Evolutionary conservation across 2,888 invertebrate genomes (phyloP).

Genomic region (Ophioninae sp.): DNA sequence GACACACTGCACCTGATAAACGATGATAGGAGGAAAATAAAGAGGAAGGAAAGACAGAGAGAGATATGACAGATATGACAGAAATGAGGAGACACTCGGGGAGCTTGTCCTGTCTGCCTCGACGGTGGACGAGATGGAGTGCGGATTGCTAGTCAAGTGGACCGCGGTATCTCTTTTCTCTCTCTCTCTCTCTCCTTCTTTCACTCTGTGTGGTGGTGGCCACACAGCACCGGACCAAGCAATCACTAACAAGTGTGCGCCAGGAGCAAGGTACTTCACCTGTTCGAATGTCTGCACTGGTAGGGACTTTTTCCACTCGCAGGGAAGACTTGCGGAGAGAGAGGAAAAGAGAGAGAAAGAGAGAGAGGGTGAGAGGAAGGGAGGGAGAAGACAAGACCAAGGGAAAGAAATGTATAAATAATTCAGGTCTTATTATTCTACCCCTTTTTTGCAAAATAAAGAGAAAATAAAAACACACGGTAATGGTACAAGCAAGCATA

Average conservation of each 20-base stretch:
- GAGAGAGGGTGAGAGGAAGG: slow-evolving; percentile 25
- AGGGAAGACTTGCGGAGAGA: slow-evolving; percentile 21
- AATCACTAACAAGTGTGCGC: slow-evolving; percentile 63
- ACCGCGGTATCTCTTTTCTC: slow-evolving; percentile 66
- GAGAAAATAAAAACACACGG: too few relatives aligned
- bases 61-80: slow-evolving; percentile 28
- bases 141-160: slow-evolving; percentile 75
- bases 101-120: slow-evolving; percentile 53
- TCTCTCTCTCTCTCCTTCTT: slow-evolving; percentile 16
- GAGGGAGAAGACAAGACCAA: background rate
- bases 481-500: too few relatives aligned
- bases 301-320: slow-evolving; percentile 54
- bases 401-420: background rate
- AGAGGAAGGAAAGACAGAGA: slow-evolving; percentile 3
- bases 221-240: slow-evolving; percentile 56
- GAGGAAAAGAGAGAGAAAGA: slow-evolving; percentile 10
- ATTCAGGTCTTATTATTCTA: too few relatives aligned
- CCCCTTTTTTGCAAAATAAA: too few relatives aligned
- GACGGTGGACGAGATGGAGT: slow-evolving; percentile 70
- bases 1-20: background rate
- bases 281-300: slow-evolving; percentile 50
- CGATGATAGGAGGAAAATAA: slow-evolving; percentile 6
- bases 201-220: slow-evolving; percentile 53
- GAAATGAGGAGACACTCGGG: slow-evolving; percentile 40
- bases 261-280: slow-evolving; percentile 53